These are phyloP conservation scores for Epinephelus awoara DNA, from an alignment of 2,797 vertebrate genomes.

Conservation along the genomic window DNA sequence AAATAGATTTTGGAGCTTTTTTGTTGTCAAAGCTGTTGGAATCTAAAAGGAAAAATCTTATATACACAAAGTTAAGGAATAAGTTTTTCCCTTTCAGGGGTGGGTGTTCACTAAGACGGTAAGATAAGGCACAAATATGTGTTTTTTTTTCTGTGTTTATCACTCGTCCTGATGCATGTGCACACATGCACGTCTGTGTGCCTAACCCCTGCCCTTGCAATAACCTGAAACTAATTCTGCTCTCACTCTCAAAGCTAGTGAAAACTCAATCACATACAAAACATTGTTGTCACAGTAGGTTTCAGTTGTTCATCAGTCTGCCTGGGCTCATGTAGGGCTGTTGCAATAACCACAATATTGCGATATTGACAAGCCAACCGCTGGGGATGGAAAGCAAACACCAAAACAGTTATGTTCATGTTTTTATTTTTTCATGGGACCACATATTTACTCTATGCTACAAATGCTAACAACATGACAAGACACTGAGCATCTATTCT, in stretches of 20 bases:
- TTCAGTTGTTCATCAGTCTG: conserved; percentile 9
- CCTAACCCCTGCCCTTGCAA: not conserved
- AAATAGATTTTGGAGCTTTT: not conserved
- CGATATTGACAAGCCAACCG: no score
- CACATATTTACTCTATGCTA: no score
- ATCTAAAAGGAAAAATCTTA: conserved; percentile 4
- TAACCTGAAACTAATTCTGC: no score
- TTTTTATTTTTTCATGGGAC: no score
- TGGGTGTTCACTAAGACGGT: not conserved
- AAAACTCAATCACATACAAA: no score
- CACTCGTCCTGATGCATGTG: not conserved
- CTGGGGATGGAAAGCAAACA: no score
- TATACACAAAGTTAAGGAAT: not conserved
- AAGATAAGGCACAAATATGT: conserved; percentile 18
- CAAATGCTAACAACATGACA: no score
- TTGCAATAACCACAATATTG: no score
- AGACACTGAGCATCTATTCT: no score
- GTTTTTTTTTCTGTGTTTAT: conserved; percentile 12
- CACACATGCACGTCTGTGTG: not conserved
- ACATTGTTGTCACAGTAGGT: not conserved
- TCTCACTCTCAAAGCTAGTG: no score
- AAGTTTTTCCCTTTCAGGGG: not conserved
- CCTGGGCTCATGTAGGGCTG: not conserved
- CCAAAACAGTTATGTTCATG: no score
- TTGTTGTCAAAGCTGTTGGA: not conserved